Evolutionary conservation across 2,113 vertebrate species (phyloP).

Genomic region (Petroica traversi): DNA sequence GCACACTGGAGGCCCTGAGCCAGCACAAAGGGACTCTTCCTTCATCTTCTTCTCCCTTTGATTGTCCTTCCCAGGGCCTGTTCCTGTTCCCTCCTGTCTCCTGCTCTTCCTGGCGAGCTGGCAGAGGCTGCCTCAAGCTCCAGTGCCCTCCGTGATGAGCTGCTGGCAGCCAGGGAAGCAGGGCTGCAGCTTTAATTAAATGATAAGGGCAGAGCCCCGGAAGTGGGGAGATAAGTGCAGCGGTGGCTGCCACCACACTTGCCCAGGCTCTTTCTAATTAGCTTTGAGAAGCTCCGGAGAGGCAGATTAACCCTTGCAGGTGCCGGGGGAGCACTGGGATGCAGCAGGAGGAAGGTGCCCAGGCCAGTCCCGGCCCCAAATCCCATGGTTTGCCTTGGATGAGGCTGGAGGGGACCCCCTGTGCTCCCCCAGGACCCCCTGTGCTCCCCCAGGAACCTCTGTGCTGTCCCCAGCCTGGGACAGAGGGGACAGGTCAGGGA

Average conservation of each 20-base stretch:
- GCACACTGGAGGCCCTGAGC: not conserved
- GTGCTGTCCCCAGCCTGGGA: accelerated
- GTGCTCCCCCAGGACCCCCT: accelerated
- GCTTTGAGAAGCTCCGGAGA: constrained; percentile 9
- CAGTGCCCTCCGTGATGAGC: constrained; percentile 62
- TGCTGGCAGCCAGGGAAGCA: constrained; percentile 48
- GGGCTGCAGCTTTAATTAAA: constrained; percentile 68
- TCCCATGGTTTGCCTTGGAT: not conserved
- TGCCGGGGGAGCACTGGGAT: not conserved
- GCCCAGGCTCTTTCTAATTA: constrained; percentile 51
- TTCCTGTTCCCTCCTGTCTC: not conserved
- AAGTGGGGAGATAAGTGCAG: constrained; percentile 59
- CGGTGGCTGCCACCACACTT: constrained; percentile 32
- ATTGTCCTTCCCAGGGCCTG: not conserved
- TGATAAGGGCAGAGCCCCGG: constrained; percentile 72
- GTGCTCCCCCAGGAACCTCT: accelerated
- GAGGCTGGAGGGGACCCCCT: not conserved
- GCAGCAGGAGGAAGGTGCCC: not conserved
- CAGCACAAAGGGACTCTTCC: not conserved
- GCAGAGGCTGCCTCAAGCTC: constrained; percentile 30
- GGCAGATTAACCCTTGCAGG: constrained; percentile 34
- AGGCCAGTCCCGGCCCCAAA: not conserved
- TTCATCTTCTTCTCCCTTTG: not conserved
- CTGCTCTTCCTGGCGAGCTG: not conserved
- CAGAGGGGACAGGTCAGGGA: not conserved